phyloP scores from a whole-genome alignment of 2,888 invertebrate genomes.

The Eurytoma adleriae region DNA sequence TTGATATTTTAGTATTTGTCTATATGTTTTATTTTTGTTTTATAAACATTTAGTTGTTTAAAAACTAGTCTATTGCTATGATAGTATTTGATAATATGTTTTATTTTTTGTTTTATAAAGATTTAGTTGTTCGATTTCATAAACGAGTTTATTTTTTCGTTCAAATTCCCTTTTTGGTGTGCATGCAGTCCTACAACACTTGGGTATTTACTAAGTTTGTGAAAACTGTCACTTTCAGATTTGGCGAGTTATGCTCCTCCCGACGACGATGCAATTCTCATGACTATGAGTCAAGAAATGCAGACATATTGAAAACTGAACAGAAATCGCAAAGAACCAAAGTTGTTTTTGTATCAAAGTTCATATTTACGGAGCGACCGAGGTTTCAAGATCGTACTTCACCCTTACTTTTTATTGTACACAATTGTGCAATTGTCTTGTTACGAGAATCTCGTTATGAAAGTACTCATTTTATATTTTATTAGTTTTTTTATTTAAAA shows the following conservation, averaged over 20 bases:
- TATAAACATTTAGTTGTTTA: conserved; percentile 10
- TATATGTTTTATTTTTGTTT: conserved; percentile 23
- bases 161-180: conserved; percentile 6
- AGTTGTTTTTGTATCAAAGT: conserved; percentile 20
- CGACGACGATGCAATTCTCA: conserved; percentile 82
- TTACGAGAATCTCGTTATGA: conserved; percentile 17
- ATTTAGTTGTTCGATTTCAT: conserved; percentile 8
- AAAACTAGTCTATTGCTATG: not conserved
- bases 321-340: conserved; percentile 16
- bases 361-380: not conserved
- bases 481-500: not conserved
- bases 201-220: not conserved
- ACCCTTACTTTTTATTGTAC: conserved; percentile 1
- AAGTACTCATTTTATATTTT: conserved; percentile 12
- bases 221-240: conserved; percentile 70
- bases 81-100: not conserved
- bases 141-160: conserved; percentile 7
- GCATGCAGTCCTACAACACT: not conserved
- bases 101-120: conserved; percentile 25
- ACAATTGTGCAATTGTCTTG: conserved; percentile 7
- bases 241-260: conserved; percentile 81
- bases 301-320: conserved; percentile 68
- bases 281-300: conserved; percentile 76
- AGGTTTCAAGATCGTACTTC: conserved; percentile 24
- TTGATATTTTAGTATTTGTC: not conserved